These are phyloP conservation scores for Hypomecis atomaria DNA, from an alignment of 2,888 invertebrate species.

Conservation along the genomic window DNA sequence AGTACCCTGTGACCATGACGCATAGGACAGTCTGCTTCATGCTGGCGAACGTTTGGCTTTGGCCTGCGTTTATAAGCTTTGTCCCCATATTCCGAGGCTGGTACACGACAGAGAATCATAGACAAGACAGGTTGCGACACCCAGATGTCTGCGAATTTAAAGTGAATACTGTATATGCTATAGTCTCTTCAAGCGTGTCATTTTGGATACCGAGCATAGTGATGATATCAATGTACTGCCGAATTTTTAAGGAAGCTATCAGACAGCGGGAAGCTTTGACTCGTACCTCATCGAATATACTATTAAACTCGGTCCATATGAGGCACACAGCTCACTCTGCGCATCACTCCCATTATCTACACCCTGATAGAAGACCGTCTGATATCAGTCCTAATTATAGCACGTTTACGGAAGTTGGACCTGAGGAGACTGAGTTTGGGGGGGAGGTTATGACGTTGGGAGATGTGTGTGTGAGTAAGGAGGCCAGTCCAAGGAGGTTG, in stretches of 20 bases:
- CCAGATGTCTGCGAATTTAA: constrained; percentile 93
- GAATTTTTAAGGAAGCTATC: constrained; percentile 93
- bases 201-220: constrained; percentile 97
- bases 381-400: constrained; percentile 81
- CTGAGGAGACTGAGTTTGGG: constrained; percentile 77
- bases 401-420: constrained; percentile 80
- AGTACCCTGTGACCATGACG: constrained; percentile 97
- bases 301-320: constrained; percentile 93
- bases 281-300: constrained; percentile 93
- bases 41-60: constrained; percentile 95
- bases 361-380: constrained; percentile 77
- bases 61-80: constrained; percentile 96
- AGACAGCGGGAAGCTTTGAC: constrained; percentile 92
- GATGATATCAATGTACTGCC: constrained; percentile 96
- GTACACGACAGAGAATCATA: constrained; percentile 95
- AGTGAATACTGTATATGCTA: constrained; percentile 93
- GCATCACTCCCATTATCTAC: constrained; percentile 84
- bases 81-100: constrained; percentile 97
- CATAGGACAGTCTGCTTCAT: constrained; percentile 91
- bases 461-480: constrained; percentile 77
- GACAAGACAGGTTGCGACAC: constrained; percentile 85
- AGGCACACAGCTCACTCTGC: constrained; percentile 90
- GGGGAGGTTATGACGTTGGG: constrained; percentile 74
- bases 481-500: constrained; percentile 80
- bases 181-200: constrained; percentile 95